phyloP scores from a whole-genome alignment of 2,797 vertebrate genomes.

The Harpagifer antarcticus region DNA sequence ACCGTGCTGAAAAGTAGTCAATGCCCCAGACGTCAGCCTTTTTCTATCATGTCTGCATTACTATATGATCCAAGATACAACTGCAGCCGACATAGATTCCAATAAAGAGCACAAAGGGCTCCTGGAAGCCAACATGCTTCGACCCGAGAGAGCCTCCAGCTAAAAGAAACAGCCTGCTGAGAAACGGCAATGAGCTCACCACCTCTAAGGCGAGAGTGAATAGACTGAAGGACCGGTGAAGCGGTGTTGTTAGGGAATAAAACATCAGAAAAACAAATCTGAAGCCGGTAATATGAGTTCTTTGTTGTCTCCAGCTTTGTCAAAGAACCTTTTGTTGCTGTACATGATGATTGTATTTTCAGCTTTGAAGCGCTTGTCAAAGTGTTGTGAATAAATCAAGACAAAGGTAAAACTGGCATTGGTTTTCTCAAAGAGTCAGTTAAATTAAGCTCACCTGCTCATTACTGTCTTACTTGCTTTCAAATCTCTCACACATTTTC shows the following conservation, averaged over 20 bases:
- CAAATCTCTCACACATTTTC: background rate
- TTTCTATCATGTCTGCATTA: too few species aligned
- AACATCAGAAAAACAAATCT: background rate
- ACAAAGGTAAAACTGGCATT: conserved; percentile 1
- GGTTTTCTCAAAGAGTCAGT: conserved; percentile 18
- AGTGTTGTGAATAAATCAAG: conserved; percentile 34
- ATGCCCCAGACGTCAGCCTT: too few species aligned
- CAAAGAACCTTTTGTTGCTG: background rate
- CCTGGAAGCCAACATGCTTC: background rate
- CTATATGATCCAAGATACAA: background rate
- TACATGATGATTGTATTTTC: background rate
- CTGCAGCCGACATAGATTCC: conserved; percentile 24
- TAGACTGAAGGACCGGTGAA: background rate
- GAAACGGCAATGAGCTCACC: conserved; percentile 20
- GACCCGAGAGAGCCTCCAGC: conserved; percentile 2
- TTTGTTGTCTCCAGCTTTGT: conserved; percentile 20
- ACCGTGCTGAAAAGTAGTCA: too few species aligned
- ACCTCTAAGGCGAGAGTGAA: background rate
- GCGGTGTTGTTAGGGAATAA: background rate
- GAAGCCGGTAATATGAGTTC: conserved; percentile 1
- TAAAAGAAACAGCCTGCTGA: conserved; percentile 19
- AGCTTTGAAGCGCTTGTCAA: conserved; percentile 37
- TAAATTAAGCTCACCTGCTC: conserved; percentile 13
- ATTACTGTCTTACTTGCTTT: conserved; percentile 24
- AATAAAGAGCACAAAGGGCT: conserved; percentile 16